Evolutionary conservation across 2,113 vertebrate species (phyloP).

Genomic region (Thalassoma bifasciatum): DNA sequence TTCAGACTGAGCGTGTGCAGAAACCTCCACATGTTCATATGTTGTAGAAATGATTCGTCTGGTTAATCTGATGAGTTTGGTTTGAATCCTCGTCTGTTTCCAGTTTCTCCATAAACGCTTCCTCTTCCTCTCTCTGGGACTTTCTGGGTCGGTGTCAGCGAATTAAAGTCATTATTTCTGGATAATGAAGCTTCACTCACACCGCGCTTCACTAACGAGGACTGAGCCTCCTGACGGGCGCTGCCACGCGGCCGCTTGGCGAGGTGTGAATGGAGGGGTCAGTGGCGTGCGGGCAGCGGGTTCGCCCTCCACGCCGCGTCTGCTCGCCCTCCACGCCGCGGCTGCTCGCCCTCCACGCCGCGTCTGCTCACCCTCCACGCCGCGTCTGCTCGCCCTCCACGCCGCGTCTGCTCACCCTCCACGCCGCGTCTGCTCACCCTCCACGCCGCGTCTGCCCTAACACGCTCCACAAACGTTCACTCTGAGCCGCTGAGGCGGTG

Average conservation of each 20-base stretch:
- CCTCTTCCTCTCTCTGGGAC: too few species aligned
- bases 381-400: too few species aligned
- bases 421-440: too few species aligned
- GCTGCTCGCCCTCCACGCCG: too few species aligned
- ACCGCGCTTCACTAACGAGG: not conserved
- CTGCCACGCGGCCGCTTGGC: constrained; percentile 12
- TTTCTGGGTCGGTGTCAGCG: not conserved
- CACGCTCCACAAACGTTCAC: constrained; percentile 22
- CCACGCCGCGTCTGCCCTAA: too few species aligned
- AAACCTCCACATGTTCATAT: too few species aligned
- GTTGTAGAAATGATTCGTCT: too few species aligned
- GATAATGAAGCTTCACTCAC: not conserved
- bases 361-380: too few species aligned
- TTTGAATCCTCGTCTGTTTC: not conserved
- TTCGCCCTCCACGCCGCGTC: constrained; percentile 30
- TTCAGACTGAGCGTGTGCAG: too few species aligned
- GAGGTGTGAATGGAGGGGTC: constrained; percentile 51
- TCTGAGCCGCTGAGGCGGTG: constrained; percentile 11
- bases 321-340: too few species aligned
- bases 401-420: too few species aligned
- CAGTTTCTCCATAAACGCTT: not conserved
- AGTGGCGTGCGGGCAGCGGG: constrained; percentile 42
- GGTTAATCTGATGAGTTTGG: too few species aligned
- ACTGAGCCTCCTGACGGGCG: not conserved
- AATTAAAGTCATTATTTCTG: not conserved